Evolutionary conservation across 92 coral and sea anemone species (phyloP), one percentile per base, ranked within the genome.

Genomic region (Montipora capitata): DNA sequence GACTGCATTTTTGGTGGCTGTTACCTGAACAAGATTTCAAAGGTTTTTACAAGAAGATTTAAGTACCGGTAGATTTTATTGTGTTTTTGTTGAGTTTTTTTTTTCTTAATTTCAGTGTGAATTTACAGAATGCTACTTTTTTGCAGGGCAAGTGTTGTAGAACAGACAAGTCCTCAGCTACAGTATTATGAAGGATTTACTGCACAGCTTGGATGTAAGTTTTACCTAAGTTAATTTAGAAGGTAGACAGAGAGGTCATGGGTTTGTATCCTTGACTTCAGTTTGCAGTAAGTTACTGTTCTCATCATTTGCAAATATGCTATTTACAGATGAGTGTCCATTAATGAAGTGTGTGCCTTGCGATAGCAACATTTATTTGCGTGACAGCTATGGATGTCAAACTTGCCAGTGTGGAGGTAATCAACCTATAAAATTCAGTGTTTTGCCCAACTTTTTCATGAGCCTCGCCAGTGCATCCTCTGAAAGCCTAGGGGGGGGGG

Each of bases 351-450:
- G 85, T 38, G 54, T 54, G 15, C 45, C 39, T 13, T 80, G 85
- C 74, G 68, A 76, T 0, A 17, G 62, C 4, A 68, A 18, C 35
- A 7, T 27, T 59, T 80, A 80, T 51, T 2, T 49, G 62, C 43
- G 40, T 80, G 77, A 80, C 72, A 80, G 54, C 62, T 80, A 80
- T 68, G 77, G 85, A 38, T 81, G 85, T 62, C 27, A 11, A 7
- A 52, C 76, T 68, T 80, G 85, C n/a, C 76, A 80, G 66, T 80
- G 85, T 38, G 61, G 64, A 68, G 75, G 76, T 68, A 80, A 3
- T 7, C 14, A 54, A 54, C 51, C 51, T 3, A 52, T 7, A 17
- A n/a, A 39, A 13, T 12, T 9, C 9, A 4, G 0, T n/a, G 9
- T 68, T 2, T 68, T 27, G 15, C 10, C 6, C 15, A n/a, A 5